These are phyloP conservation scores for Apodemus agrarius DNA, from an alignment of 2,797 vertebrate species.

Conservation along the genomic window DNA sequence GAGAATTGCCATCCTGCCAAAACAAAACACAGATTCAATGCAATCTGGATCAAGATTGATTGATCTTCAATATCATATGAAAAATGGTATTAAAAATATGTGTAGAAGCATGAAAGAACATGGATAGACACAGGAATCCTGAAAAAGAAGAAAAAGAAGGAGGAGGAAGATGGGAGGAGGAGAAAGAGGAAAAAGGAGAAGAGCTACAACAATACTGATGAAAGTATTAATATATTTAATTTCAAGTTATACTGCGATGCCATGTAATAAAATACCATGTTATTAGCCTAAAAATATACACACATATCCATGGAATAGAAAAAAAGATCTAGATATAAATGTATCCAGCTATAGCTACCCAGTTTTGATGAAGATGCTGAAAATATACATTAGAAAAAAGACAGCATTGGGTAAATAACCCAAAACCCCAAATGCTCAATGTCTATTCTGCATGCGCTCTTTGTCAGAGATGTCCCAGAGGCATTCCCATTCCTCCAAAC, in stretches of 20 bases:
- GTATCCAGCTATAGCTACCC: not conserved
- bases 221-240: not conserved
- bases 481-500: fast-evolving
- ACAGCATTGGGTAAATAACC: not conserved
- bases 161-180: no score
- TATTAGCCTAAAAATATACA: not conserved
- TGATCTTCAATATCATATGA: not conserved
- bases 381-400: not conserved
- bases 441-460: not conserved
- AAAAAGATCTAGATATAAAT: not conserved
- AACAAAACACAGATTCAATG: not conserved
- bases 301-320: not conserved
- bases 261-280: not conserved
- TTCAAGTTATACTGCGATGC: not conserved
- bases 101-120: not conserved
- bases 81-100: not conserved
- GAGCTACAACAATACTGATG: no score
- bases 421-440: not conserved
- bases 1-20: not conserved
- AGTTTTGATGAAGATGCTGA: not conserved
- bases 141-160: not conserved
- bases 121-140: not conserved
- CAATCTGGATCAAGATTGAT: not conserved
- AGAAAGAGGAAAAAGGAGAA: no score
- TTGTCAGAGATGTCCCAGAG: not conserved